phyloP scores from a whole-genome alignment of 92 coral and sea anemone species.

The Plumapathes pennacea region DNA sequence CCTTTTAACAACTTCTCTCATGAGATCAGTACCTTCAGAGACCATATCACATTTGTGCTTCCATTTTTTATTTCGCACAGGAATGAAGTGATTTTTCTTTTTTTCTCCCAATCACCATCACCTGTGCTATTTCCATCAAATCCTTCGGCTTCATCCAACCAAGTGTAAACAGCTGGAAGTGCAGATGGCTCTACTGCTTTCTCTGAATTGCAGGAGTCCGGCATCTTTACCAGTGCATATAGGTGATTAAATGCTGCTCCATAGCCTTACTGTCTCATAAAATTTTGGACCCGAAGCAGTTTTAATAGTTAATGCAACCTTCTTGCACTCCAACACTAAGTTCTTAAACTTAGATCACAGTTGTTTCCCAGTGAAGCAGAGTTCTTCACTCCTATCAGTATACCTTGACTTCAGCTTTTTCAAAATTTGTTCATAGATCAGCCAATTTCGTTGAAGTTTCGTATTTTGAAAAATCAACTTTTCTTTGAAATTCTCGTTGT shows the following conservation, averaged over 20 bases:
- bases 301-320: constrained; percentile 17
- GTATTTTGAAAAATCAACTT: constrained; percentile 1
- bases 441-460: constrained; percentile 3
- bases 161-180: neutral
- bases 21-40: constrained; percentile 16
- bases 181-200: constrained; percentile 25
- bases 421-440: constrained; percentile 20
- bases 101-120: neutral
- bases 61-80: constrained; percentile 15
- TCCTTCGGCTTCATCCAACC: neutral
- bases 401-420: constrained; percentile 10
- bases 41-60: constrained; percentile 2
- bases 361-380: constrained; percentile 6
- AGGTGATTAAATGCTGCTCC: constrained; percentile 25
- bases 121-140: neutral
- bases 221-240: constrained; percentile 29
- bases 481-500: constrained; percentile 7
- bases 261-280: constrained; percentile 9
- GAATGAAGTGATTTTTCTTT: constrained; percentile 12
- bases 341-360: constrained; percentile 25
- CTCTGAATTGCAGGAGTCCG: constrained; percentile 25
- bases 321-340: constrained; percentile 24
- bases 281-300: constrained; percentile 35
- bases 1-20: constrained; percentile 6
- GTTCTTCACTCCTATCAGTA: constrained; percentile 4